Percentiles rank a stretch among this genome's conserved stretches.
Conservation (phyloP, 2,797 vertebrate species). For the Platyrinchus mystaceus region DNA sequence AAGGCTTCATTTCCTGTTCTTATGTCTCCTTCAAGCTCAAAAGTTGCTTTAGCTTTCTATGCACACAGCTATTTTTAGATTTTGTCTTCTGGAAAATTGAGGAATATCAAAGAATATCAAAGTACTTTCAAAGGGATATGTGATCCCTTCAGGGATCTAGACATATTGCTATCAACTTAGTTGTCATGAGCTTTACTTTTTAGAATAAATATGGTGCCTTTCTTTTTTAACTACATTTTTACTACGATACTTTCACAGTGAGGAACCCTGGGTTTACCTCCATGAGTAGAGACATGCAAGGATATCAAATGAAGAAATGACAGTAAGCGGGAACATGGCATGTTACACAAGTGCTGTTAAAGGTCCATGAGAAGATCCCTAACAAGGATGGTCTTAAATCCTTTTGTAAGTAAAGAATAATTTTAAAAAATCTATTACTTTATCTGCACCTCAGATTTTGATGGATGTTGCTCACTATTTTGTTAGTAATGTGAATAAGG, state of each 20-base stretch:
- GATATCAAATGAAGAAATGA: background rate
- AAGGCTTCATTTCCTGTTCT: background rate
- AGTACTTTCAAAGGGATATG: background rate
- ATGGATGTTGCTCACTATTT: background rate
- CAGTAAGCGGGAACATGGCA: background rate
- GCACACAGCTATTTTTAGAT: background rate
- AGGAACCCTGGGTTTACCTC: background rate
- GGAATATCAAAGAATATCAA: background rate
- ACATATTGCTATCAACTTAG: background rate
- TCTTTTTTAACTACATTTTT: background rate
- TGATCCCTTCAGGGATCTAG: background rate
- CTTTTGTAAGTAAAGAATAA: background rate
- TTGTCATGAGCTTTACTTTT: background rate
- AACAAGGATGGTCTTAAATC: background rate
- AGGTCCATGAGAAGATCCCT: background rate
- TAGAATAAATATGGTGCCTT: background rate
- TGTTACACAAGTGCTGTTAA: background rate
- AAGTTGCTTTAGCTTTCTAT: background rate
- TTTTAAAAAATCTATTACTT: background rate
- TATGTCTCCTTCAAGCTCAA: background rate
- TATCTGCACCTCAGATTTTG: background rate
- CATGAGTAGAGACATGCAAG: background rate
- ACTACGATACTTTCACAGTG: background rate
- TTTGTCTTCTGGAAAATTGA: background rate
- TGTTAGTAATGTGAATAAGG: background rate